Base-by-base conservation (phyloP, 2,113 vertebrate genomes). In the Otis tarda region DNA sequence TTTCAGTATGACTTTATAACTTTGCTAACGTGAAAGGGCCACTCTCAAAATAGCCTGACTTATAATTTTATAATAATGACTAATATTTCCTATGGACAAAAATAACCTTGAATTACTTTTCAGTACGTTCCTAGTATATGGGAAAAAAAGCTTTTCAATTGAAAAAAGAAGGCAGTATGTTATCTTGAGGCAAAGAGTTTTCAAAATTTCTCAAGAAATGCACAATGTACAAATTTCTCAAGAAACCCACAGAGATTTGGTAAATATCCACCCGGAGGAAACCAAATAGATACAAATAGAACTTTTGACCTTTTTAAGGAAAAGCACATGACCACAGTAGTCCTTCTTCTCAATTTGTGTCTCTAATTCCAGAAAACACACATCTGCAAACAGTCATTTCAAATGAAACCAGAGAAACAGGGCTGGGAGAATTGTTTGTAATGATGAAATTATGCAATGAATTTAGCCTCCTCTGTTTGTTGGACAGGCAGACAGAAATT, bases 241-340 rank as follows among this genome's bases (percentile, higher is more conserved):
- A 95, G 93, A 97, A 95, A 93, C 87, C 95, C 96, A 89, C 67
- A 91, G 92, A 95, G 95, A 96, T 97, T 94, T 96, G 91, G 92
- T 96, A 92, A 94, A 95, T 94, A 93, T 77, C 87, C 77, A 96
- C 90, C 65, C 94, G 69, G 70, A 94, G 86, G 81, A 97, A 96
- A 95, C 87, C 87, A 83, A 91, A 73, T 7, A 94, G 93, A 93
- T 93, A 89, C 74, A 95, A 96, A 94, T 77, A 94, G 83, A 92
- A 94, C 81, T 96, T 94, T 37, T 77, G 86, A 61, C 83, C 93
- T 95, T 95, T 92, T 91, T 69, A 91, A 95, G 96, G 81, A 92
- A 92, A 95, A 95, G 68, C 89, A 85, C 81, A 71, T 94, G 89
- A 96, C 81, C 80, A 76, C 86, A 94, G 90, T 24, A 87, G 95